phyloP scores from a whole-genome alignment of 2,113 vertebrate species.

The Bufo gargarizans region DNA sequence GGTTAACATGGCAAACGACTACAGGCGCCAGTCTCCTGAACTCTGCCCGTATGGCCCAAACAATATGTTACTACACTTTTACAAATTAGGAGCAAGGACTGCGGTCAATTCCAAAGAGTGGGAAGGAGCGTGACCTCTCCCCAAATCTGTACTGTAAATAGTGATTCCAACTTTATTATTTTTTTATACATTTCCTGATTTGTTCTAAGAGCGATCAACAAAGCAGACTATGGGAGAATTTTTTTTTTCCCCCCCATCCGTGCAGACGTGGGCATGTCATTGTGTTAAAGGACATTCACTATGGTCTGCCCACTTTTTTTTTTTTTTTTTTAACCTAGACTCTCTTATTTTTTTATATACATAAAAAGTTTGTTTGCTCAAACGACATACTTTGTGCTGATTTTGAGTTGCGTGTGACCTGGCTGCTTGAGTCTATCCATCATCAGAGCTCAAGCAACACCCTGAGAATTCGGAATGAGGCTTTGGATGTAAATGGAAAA shows the following conservation, averaged over 20 bases:
- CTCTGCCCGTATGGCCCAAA: slow-evolving; percentile 69
- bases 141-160: neutral
- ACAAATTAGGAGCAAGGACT: slow-evolving; percentile 65
- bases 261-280: too few species aligned
- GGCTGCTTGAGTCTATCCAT: neutral
- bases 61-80: slow-evolving; percentile 75
- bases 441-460: too few species aligned
- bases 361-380: neutral
- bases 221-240: neutral
- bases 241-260: neutral
- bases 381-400: neutral
- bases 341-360: too few species aligned
- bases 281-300: too few species aligned
- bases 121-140: neutral
- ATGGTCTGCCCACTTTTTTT: too few species aligned
- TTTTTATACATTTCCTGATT: neutral
- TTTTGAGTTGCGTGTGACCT: neutral
- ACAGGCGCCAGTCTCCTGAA: neutral
- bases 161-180: too few species aligned
- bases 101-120: neutral
- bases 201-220: neutral
- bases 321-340: too few species aligned
- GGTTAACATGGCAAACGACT: neutral
- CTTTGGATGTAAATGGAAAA: neutral
- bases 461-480: too few species aligned